Conservation (phyloP, 2,888 invertebrate genomes). For the Synergus umbraculus region DNA sequence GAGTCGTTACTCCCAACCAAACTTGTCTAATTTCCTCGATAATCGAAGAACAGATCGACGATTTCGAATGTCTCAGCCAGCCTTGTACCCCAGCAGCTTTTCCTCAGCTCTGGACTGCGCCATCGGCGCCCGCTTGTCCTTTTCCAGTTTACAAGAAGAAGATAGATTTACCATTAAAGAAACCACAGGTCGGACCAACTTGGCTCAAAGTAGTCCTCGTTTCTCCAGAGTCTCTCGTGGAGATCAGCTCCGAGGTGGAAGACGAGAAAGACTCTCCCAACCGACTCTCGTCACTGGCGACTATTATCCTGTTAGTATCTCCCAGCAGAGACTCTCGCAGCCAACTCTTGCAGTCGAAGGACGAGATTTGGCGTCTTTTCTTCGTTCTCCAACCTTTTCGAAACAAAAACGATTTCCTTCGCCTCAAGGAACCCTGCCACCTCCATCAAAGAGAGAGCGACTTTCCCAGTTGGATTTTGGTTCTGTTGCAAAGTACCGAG, state of each 20-base stretch:
- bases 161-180: slow-evolving; percentile 45
- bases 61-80: slow-evolving; percentile 72
- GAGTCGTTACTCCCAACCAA: slow-evolving; percentile 72
- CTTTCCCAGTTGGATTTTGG: slow-evolving; percentile 71
- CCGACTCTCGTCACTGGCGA: slow-evolving; percentile 71
- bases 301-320: slow-evolving; percentile 66
- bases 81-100: slow-evolving; percentile 67
- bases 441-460: slow-evolving; percentile 65
- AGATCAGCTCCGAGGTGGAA: slow-evolving; percentile 53
- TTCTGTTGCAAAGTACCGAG: slow-evolving; percentile 60
- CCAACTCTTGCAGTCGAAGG: slow-evolving; percentile 66
- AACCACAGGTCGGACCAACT: slow-evolving; percentile 24
- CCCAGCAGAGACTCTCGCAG: slow-evolving; percentile 71
- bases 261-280: slow-evolving; percentile 70
- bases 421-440: slow-evolving; percentile 46
- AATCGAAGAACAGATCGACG: slow-evolving; percentile 67
- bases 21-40: slow-evolving; percentile 68
- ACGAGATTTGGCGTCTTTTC: slow-evolving; percentile 50
- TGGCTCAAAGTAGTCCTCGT: slow-evolving; percentile 45
- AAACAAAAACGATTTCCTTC: slow-evolving; percentile 67
- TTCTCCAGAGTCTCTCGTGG: slow-evolving; percentile 45
- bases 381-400: slow-evolving; percentile 61
- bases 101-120: slow-evolving; percentile 57
- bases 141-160: slow-evolving; percentile 66
- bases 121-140: slow-evolving; percentile 64